phyloP scores from a whole-genome alignment of 2,888 invertebrate species.

The Leucophenga maculata region DNA sequence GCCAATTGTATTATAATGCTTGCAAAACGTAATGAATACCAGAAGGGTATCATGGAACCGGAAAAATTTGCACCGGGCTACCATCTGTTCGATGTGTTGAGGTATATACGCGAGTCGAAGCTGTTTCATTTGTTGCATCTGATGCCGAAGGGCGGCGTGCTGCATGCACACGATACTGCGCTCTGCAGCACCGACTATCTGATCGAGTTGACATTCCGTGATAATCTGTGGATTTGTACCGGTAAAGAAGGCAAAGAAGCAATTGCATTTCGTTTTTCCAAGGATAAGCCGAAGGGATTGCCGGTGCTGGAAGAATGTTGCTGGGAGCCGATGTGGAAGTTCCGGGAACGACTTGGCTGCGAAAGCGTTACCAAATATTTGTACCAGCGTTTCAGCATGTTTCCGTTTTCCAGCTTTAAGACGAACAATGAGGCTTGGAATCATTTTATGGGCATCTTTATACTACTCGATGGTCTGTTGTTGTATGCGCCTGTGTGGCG shows the following conservation, averaged over 20 bases:
- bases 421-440: constrained; percentile 77
- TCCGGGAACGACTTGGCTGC: constrained; percentile 52
- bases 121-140: constrained; percentile 78
- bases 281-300: constrained; percentile 38
- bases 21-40: constrained; percentile 75
- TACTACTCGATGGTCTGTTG: constrained; percentile 74
- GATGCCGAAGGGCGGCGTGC: constrained; percentile 83
- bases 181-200: constrained; percentile 77
- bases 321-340: constrained; percentile 56
- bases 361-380: constrained; percentile 74
- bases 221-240: constrained; percentile 74
- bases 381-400: constrained; percentile 75
- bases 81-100: constrained; percentile 78
- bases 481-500: constrained; percentile 78
- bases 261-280: constrained; percentile 50
- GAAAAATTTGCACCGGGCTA: constrained; percentile 76
- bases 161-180: constrained; percentile 81
- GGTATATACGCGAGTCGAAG: constrained; percentile 76
- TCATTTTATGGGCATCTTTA: constrained; percentile 76
- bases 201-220: constrained; percentile 77
- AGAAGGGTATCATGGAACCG: constrained; percentile 74
- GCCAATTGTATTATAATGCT: constrained; percentile 77
- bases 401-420: constrained; percentile 73
- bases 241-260: constrained; percentile 37
- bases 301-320: constrained; percentile 37